Evolutionary conservation across 2,113 vertebrate species (phyloP).

Genomic region (Calidris pugnax): DNA sequence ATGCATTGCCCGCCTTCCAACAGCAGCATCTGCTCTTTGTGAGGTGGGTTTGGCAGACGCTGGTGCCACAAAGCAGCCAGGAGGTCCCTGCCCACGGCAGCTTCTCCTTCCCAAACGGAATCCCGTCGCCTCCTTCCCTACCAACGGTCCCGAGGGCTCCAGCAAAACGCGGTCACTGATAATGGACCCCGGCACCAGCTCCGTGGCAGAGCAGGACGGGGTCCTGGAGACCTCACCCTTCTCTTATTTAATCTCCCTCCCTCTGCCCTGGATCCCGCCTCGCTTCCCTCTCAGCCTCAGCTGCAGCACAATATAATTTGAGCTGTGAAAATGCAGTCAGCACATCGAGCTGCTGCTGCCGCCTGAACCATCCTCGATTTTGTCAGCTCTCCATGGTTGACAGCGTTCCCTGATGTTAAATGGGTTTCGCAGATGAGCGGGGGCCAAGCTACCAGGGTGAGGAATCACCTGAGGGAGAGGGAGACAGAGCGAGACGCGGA

Average conservation of each 20-base stretch:
- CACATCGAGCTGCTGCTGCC: not conserved
- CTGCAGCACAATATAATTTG: not conserved
- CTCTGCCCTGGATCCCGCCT: not conserved
- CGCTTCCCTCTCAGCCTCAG: not conserved
- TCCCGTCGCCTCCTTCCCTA: rapidly evolving
- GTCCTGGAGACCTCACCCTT: not conserved
- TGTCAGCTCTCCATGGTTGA: not conserved
- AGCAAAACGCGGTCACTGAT: rapidly evolving
- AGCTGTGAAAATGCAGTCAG: not conserved
- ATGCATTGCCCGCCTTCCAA: not conserved
- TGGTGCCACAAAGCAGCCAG: not conserved
- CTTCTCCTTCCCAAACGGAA: not conserved
- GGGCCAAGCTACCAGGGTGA: not conserved
- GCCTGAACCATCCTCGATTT: not conserved
- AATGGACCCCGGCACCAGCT: not conserved
- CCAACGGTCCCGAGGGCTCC: not conserved
- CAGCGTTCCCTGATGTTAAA: not conserved
- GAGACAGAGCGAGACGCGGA: rapidly evolving
- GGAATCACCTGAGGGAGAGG: not conserved
- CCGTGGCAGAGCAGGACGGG: rapidly evolving
- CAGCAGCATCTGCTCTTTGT: not conserved
- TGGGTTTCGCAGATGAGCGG: not conserved
- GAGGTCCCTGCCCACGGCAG: not conserved
- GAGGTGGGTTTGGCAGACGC: not conserved
- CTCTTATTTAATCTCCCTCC: not conserved